phyloP scores from a whole-genome alignment of 2,113 vertebrate species.

The Onychostruthus taczanowskii region DNA sequence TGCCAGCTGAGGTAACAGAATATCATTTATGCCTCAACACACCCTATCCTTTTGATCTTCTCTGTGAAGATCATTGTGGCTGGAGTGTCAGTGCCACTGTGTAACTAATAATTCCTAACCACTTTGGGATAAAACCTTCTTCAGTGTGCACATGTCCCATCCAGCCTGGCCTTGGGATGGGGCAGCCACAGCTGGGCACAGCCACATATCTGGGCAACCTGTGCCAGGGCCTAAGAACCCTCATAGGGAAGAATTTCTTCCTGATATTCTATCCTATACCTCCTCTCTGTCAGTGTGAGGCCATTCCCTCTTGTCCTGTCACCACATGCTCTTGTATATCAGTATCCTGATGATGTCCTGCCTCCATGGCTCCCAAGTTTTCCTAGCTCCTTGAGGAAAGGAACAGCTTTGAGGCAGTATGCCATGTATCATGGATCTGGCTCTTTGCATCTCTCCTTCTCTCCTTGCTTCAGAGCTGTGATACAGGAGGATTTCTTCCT shows the following conservation, averaged over 20 bases:
- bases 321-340: not conserved
- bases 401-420: not conserved
- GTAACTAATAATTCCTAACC: not conserved
- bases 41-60: not conserved
- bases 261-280: fast-evolving
- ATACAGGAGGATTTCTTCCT: not conserved
- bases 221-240: not conserved
- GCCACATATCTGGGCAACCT: not conserved
- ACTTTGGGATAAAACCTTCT: fast-evolving
- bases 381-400: not conserved
- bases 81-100: not conserved
- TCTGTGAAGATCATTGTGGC: not conserved
- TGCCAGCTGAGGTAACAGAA: not conserved
- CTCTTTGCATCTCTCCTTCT: not conserved
- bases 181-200: not conserved
- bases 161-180: not conserved
- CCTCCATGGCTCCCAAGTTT: not conserved
- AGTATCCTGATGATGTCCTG: not conserved
- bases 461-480: fast-evolving
- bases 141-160: not conserved
- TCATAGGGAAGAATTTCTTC: not conserved
- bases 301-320: not conserved
- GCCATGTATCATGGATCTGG: not conserved
- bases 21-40: not conserved
- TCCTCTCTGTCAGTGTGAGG: not conserved